These are phyloP conservation scores for Megaptera novaeangliae DNA, from an alignment of 2,113 vertebrate genomes.

Conservation along the genomic window DNA sequence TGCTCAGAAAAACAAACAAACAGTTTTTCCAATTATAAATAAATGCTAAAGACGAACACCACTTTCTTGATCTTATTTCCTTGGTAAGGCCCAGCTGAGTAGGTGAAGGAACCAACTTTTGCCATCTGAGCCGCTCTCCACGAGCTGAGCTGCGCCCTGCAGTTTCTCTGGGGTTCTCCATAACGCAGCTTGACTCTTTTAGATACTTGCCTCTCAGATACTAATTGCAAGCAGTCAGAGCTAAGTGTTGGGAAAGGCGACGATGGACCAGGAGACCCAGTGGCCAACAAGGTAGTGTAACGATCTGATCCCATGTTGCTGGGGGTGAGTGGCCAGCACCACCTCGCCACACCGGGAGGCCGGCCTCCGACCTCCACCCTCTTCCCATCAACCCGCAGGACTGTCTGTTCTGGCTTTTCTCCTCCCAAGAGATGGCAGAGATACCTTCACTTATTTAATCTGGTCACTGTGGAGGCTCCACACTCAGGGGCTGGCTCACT, in stretches of 20 bases:
- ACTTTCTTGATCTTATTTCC: constrained; percentile 83
- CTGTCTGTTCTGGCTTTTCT: not conserved
- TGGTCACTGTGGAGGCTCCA: not conserved
- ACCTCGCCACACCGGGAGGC: not conserved
- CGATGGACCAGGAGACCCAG: constrained; percentile 66
- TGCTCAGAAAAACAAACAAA: constrained; percentile 84
- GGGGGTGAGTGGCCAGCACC: not conserved
- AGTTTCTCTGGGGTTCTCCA: constrained; percentile 29
- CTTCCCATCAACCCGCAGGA: not conserved
- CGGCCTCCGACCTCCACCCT: not conserved
- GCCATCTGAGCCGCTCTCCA: not conserved
- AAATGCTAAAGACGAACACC: constrained; percentile 90
- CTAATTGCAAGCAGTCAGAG: constrained; percentile 65
- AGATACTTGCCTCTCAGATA: constrained; percentile 62
- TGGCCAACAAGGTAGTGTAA: constrained; percentile 66
- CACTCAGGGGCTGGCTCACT: not conserved
- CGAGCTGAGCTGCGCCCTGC: constrained; percentile 33
- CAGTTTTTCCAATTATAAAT: constrained; percentile 90
- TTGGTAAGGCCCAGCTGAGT: constrained; percentile 74
- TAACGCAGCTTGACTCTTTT: constrained; percentile 58
- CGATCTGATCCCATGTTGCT: not conserved
- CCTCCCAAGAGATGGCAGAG: not conserved
- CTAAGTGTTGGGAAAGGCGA: constrained; percentile 60
- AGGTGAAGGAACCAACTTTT: constrained; percentile 45
- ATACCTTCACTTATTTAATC: not conserved